Evolutionary conservation across 2,113 vertebrate genomes (phyloP), one percentile per base, ranked within the genome.

Genomic region (Ellobius talpinus): DNA sequence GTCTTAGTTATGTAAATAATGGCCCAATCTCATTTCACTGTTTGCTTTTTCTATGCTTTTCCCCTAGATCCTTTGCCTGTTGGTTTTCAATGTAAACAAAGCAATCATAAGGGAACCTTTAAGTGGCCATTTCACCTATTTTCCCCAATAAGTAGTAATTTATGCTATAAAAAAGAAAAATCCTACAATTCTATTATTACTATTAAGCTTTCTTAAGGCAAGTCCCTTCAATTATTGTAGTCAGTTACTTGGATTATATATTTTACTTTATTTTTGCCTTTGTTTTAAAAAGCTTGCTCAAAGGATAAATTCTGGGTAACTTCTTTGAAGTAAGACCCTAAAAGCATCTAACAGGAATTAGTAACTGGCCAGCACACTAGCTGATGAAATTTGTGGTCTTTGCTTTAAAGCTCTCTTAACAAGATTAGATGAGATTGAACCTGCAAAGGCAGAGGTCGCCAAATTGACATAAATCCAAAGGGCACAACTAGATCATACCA

Each of bases 371-470:
- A 96, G 89, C 78, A 94, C 21, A 66, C 66, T 82, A 68, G 63
- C 52, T 90, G 96, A 96, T 97, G 73, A 95, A 92, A 98, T 98
- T 97, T 97, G 95, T 97, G 93, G 91, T 93, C 97, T 98, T 97
- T 97, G 93, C 96, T 98, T 91, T 96, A 97, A 97, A 97, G 97
- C 87, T 94, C 95, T 97, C 94, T 98, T 98, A 98, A 97, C 92
- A 97, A 98, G 97, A 98, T 97, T 93, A 98, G 97, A 81, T 96
- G 61, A 96, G 96, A 93, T 92, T 97, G 97, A 98, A 97, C 96
- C 94, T 96, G 87, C 97, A 95, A 97, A 97, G 90, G 97, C 96
- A 96, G 91, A 98, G 98, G 97, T 98, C 98, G 97, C 98, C 98
- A 97, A 98, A 98, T 97, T 86, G 89, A 94, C 96, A 93, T 95